Evolutionary conservation across 2,113 vertebrate species (phyloP).

Genomic region (Pelecanus crispus): DNA sequence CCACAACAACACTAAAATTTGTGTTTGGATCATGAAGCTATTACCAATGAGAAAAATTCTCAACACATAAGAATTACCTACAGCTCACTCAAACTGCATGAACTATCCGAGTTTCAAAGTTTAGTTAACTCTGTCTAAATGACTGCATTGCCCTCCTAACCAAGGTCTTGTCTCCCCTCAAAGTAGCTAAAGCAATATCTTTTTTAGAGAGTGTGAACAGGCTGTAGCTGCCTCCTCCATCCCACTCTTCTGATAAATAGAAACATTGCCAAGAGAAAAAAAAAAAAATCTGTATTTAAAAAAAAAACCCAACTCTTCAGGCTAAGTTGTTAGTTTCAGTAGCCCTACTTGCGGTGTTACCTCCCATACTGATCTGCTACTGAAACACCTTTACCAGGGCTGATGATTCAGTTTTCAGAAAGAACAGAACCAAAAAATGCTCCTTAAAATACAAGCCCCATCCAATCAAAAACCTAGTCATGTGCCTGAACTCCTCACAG

Average conservation of each 20-base stretch:
- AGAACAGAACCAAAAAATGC: background rate
- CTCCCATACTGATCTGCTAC: background rate
- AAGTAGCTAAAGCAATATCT: background rate
- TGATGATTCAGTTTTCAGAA: background rate
- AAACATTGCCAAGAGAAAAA: background rate
- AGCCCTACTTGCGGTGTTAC: background rate
- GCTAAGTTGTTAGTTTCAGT: background rate
- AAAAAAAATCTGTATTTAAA: background rate
- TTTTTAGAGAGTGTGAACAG: background rate
- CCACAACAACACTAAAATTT: background rate
- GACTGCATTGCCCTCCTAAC: background rate
- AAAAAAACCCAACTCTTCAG: background rate
- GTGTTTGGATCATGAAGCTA: background rate
- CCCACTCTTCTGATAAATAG: background rate
- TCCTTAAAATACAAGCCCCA: background rate
- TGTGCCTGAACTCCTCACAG: background rate
- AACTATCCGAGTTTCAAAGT: background rate
- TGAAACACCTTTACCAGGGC: background rate
- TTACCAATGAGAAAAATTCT: background rate
- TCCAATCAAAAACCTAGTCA: background rate
- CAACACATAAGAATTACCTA: background rate
- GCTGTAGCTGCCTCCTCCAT: background rate
- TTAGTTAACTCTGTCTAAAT: background rate
- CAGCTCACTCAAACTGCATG: background rate
- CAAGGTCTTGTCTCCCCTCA: background rate